These are phyloP conservation scores for Micrastur ruficollis DNA, from an alignment of 2,797 vertebrate species.

Conservation along the genomic window DNA sequence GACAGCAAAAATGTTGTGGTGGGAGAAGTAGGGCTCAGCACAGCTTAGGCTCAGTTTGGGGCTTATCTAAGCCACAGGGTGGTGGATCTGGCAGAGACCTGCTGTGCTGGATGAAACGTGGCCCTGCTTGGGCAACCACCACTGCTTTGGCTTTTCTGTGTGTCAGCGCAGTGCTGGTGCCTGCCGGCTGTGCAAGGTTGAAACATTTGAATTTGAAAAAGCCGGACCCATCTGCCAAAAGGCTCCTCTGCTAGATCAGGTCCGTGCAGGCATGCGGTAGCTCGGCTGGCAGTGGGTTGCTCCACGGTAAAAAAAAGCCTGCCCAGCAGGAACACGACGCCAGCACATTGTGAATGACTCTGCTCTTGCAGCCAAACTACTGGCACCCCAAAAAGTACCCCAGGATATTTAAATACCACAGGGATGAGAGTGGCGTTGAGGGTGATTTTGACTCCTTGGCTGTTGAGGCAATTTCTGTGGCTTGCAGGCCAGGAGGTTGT, in stretches of 20 bases:
- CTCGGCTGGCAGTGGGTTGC: accelerated
- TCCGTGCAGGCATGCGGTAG: accelerated
- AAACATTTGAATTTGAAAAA: neutral
- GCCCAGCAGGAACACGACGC: neutral
- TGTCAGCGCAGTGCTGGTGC: neutral
- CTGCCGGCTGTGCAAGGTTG: neutral
- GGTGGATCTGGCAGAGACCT: neutral
- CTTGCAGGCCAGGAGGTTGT: neutral
- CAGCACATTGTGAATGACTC: neutral
- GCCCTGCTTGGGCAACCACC: neutral
- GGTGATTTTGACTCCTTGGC: neutral
- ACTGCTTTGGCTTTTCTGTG: neutral
- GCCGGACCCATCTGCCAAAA: neutral
- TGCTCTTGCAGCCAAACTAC: neutral
- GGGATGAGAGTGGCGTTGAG: neutral
- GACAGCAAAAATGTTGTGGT: neutral
- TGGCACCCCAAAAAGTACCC: neutral
- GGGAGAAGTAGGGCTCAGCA: neutral
- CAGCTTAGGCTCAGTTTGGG: neutral
- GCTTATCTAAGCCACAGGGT: neutral
- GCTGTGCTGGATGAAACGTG: neutral
- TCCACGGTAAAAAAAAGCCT: neutral
- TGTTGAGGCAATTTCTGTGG: neutral
- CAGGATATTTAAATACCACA: neutral
- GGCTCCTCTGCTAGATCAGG: neutral